Conservation (phyloP, 2,113 vertebrate species). For the Corynorhinus townsendii region DNA sequence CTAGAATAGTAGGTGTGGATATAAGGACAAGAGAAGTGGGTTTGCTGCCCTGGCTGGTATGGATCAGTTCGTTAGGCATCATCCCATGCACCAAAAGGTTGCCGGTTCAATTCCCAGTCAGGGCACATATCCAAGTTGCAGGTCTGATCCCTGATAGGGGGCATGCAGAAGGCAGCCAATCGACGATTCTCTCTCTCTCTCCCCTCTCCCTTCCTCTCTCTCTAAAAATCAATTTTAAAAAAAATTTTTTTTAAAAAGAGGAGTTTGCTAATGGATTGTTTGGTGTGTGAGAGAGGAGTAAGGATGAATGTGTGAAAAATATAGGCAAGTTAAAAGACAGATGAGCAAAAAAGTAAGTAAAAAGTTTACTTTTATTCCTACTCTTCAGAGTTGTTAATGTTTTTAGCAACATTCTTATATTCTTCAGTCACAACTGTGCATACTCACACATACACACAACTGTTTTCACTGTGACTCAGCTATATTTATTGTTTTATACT, state of each 20-base stretch:
- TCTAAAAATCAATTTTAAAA: not conserved
- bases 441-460: not conserved
- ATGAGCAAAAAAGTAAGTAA: not conserved
- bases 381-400: not conserved
- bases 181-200: not conserved
- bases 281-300: not conserved
- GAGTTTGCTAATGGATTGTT: not conserved
- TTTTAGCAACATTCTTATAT: not conserved
- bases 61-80: not conserved
- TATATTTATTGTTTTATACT: not conserved
- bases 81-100: not conserved
- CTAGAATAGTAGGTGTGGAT: not conserved
- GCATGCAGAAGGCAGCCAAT: not conserved
- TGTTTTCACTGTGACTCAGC: not conserved
- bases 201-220: not conserved
- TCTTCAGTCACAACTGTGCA: not conserved
- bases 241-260: not conserved
- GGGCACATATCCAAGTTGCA: no score
- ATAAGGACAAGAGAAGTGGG: not conserved
- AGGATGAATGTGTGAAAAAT: not conserved
- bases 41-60: not conserved
- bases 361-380: not conserved
- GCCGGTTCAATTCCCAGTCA: not conserved
- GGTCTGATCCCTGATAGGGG: no score
- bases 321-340: not conserved